Evolutionary conservation across 2,888 invertebrate species (phyloP).

Genomic region (Pardosa pseudoannulata): DNA sequence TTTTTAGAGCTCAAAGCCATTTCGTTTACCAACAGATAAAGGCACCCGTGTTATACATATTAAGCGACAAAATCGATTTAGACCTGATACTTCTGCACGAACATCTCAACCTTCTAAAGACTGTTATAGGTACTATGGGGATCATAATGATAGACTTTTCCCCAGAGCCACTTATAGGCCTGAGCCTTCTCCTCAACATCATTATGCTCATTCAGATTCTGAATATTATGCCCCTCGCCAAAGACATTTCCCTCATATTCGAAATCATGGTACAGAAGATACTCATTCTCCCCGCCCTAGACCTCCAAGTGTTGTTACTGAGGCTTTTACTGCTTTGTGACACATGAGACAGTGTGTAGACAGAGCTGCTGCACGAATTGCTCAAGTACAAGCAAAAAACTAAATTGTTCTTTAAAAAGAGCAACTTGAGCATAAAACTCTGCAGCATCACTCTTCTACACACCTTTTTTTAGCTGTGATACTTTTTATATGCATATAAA

Average conservation of each 20-base stretch:
- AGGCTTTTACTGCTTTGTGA: slow-evolving; percentile 72
- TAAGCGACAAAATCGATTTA: slow-evolving; percentile 59
- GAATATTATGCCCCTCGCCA: slow-evolving; percentile 68
- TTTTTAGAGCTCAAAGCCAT: slow-evolving; percentile 63
- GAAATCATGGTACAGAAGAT: slow-evolving; percentile 63
- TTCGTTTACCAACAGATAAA: slow-evolving; percentile 66
- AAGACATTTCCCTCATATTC: slow-evolving; percentile 55
- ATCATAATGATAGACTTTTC: slow-evolving; percentile 68
- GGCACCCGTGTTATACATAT: slow-evolving; percentile 69
- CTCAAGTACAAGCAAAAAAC: slow-evolving; percentile 68
- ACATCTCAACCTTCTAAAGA: slow-evolving; percentile 55
- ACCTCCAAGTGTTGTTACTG: slow-evolving; percentile 64
- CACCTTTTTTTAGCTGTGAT: slow-evolving; percentile 65
- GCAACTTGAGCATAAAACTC: slow-evolving; percentile 2
- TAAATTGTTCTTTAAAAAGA: slow-evolving; percentile 27
- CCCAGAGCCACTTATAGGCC: slow-evolving; percentile 69
- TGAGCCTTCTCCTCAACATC: slow-evolving; percentile 67
- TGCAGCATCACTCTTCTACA: slow-evolving; percentile 65
- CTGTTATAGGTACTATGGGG: slow-evolving; percentile 67
- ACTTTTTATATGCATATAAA: slow-evolving; percentile 1
- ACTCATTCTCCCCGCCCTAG: slow-evolving; percentile 55
- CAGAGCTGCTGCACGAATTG: slow-evolving; percentile 72
- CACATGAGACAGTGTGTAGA: slow-evolving; percentile 72
- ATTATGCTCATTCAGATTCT: slow-evolving; percentile 69
- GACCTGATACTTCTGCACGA: slow-evolving; percentile 51